Base-by-base conservation (phyloP, 1,140 invertebrate genomes). In the Aphelinus certus region DNA sequence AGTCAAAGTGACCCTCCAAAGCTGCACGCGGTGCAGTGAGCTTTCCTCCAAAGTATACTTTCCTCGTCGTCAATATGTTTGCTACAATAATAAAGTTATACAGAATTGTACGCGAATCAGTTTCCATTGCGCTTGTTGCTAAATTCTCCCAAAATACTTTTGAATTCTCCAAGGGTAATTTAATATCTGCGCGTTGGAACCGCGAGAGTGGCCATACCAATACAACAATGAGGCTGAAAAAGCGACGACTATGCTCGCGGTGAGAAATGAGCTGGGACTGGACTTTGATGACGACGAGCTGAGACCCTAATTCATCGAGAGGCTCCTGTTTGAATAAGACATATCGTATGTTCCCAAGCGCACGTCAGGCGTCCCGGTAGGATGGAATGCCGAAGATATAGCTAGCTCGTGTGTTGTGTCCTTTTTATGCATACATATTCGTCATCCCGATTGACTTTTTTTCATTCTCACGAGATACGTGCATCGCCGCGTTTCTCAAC, bases 251-350 rank as follows among this genome's bases (percentile, higher is more conserved):
- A 73, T 76, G 75, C 74, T 66, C 60, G 57, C 26, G 26, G 26
- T 77, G 71, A 77, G 76, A 76, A 76, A 77, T 76, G 71, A 63
- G 62, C 60, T 69, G 48, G 48, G 46, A 68, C 69, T 43, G 5
- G 62, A 47, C 45, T 67, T 64, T 65, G 66, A 76, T 67, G 64
- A 71, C 62, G 51, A 60, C 42, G 55, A 60, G 67, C 55, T 48
- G 45, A 65, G 73, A 75, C 73, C 73, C 74, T 65, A 73, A 73
- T 73, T 66, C 62, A 73, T 73, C 55, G 55, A 55, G 63, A 66
- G 53, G 46, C 48, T 72, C 55, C 63, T 66, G 62, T 73, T 73
- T 73, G 62, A 66, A 66, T 65, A 47, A 73, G 55, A 73, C 55
- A 71, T 73, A 65, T 73, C 66, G 58, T 65, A 65, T 48, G 66